These are phyloP conservation scores for Cydia pomonella DNA, from an alignment of 1,140 invertebrate genomes.

Conservation along the genomic window DNA sequence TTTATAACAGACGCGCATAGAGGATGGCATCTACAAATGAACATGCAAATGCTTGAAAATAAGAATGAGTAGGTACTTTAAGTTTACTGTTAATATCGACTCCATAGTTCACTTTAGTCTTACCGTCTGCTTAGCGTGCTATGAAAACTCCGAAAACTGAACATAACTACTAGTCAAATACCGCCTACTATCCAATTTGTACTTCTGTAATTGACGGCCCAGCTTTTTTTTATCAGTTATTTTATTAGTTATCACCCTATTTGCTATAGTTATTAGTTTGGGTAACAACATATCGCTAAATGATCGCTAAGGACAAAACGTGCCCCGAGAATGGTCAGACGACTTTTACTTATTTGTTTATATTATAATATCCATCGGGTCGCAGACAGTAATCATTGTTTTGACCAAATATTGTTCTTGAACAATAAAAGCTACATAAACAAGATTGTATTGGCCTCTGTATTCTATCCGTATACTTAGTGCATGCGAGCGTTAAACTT, in stretches of 20 bases:
- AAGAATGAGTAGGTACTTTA: no score
- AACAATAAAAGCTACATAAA: not conserved
- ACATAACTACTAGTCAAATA: no score
- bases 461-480: not conserved
- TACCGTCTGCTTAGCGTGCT: no score
- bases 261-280: not conserved
- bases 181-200: no score
- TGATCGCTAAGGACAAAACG: not conserved
- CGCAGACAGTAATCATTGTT: constrained; percentile 8
- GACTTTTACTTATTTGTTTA: constrained; percentile 24
- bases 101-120: no score
- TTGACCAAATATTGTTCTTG: not conserved
- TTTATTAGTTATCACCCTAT: not conserved
- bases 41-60: no score
- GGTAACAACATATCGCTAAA: not conserved
- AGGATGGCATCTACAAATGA: no score
- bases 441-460: not conserved
- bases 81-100: no score
- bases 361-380: constrained; percentile 8
- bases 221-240: no score
- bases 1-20: no score
- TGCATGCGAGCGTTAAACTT: not conserved
- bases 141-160: no score
- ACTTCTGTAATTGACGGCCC: no score
- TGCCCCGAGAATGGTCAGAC: not conserved